Percentiles rank a stretch among this genome's conserved stretches.
These are phyloP conservation scores for Hippocampus barbouri DNA, from an alignment of 2,113 vertebrate species.

Conservation along the genomic window DNA sequence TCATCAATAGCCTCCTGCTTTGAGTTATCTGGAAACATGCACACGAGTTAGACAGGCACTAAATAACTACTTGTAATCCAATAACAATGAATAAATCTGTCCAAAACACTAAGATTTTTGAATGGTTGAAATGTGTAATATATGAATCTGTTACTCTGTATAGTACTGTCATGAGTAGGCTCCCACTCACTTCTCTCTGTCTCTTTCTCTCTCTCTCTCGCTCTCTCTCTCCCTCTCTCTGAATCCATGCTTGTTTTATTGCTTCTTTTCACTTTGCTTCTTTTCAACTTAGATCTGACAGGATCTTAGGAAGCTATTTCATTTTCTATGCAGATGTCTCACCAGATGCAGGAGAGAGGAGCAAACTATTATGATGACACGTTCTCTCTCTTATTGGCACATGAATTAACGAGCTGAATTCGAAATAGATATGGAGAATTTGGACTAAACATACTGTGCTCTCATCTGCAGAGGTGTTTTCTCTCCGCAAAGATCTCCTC, in stretches of 20 bases:
- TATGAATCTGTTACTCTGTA: neutral
- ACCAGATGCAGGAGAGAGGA: neutral
- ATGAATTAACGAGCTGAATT: neutral
- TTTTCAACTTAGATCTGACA: neutral
- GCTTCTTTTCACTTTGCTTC: neutral
- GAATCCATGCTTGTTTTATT: neutral
- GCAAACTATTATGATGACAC: slow-evolving; percentile 6
- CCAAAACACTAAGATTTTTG: neutral
- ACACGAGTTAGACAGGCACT: neutral
- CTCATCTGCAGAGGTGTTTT: neutral
- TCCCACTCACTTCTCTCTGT: neutral
- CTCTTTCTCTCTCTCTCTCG: neutral
- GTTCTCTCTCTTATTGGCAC: neutral
- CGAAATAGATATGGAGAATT: neutral
- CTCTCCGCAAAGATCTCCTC: neutral
- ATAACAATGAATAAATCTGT: neutral
- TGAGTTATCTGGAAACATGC: neutral
- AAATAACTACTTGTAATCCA: neutral
- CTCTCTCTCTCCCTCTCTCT: neutral
- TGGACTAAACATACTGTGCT: neutral
- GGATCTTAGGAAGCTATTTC: neutral
- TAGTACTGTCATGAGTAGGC: neutral
- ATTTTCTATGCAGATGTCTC: neutral
- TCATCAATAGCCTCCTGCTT: neutral
- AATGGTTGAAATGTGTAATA: neutral